Conservation (phyloP, 2,113 vertebrate species). For the Marmota monax region DNA sequence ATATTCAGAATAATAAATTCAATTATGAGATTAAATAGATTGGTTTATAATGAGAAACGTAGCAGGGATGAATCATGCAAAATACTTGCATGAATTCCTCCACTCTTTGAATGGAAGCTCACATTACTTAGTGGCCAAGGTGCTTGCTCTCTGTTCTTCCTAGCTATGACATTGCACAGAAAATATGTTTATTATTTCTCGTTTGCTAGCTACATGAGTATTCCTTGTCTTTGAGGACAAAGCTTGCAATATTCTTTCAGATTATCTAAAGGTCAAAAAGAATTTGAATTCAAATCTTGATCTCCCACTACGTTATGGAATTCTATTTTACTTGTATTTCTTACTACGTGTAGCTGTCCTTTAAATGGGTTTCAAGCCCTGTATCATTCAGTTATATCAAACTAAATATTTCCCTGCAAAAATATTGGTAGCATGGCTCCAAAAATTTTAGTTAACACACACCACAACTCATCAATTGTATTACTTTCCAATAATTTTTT, state of each 20-base stretch:
- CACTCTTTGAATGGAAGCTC: neutral
- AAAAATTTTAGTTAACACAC: neutral
- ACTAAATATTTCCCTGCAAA: slow-evolving; percentile 38
- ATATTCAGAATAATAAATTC: neutral
- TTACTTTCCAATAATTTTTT: slow-evolving; percentile 1
- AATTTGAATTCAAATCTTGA: neutral
- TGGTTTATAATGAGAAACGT: slow-evolving; percentile 14
- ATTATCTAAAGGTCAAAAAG: neutral
- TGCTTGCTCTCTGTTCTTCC: neutral
- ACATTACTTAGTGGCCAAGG: neutral
- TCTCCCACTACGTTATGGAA: neutral
- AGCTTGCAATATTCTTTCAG: neutral
- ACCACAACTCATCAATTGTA: neutral
- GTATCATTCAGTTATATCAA: neutral
- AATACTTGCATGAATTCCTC: neutral
- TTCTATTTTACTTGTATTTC: slow-evolving; percentile 28
- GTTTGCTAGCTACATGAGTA: neutral
- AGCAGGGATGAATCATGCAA: neutral
- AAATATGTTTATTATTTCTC: neutral
- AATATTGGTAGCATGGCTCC: neutral
- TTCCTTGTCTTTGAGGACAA: neutral
- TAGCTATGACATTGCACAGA: neutral
- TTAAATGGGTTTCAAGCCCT: neutral
- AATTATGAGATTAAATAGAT: neutral
- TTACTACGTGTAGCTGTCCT: neutral